phyloP scores from a whole-genome alignment of 2,113 vertebrate genomes.

The Lagopus muta region DNA sequence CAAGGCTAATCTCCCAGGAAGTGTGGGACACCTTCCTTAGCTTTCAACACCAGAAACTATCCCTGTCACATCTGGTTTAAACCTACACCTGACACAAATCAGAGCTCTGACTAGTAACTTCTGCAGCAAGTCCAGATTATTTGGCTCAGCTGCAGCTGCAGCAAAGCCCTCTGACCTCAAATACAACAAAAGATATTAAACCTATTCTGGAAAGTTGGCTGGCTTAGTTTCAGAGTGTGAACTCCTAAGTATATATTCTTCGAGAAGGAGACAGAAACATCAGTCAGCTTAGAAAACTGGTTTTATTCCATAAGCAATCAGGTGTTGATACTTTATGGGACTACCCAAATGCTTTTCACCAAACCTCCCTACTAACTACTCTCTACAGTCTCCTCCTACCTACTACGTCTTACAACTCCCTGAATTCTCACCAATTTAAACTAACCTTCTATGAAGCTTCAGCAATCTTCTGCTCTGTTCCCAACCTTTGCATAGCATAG shows the following conservation, averaged over 20 bases:
- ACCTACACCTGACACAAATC: constrained; percentile 60
- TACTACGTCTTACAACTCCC: rapidly evolving
- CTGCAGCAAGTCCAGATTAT: constrained; percentile 54
- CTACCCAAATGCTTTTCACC: neutral
- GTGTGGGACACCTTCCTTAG: constrained; percentile 20
- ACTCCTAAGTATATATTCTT: constrained; percentile 11
- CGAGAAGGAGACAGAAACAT: constrained; percentile 22
- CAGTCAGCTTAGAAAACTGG: constrained; percentile 22
- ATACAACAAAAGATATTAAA: constrained; percentile 58
- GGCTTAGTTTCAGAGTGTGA: constrained; percentile 26
- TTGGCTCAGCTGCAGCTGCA: constrained; percentile 60
- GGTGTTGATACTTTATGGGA: neutral
- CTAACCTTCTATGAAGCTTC: neutral
- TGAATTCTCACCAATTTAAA: neutral
- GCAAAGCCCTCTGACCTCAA: constrained; percentile 53
- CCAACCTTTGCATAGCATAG: neutral
- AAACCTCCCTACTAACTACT: neutral
- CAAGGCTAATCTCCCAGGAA: constrained; percentile 66
- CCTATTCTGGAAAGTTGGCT: constrained; percentile 33
- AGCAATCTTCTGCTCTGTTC: neutral
- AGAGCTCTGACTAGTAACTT: constrained; percentile 60
- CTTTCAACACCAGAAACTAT: constrained; percentile 61
- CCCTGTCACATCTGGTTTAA: constrained; percentile 61
- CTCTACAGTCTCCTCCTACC: neutral
- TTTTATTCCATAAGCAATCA: constrained; percentile 35